Evolutionary conservation across 2,797 vertebrate species (phyloP).

Genomic region (Helostoma temminkii): DNA sequence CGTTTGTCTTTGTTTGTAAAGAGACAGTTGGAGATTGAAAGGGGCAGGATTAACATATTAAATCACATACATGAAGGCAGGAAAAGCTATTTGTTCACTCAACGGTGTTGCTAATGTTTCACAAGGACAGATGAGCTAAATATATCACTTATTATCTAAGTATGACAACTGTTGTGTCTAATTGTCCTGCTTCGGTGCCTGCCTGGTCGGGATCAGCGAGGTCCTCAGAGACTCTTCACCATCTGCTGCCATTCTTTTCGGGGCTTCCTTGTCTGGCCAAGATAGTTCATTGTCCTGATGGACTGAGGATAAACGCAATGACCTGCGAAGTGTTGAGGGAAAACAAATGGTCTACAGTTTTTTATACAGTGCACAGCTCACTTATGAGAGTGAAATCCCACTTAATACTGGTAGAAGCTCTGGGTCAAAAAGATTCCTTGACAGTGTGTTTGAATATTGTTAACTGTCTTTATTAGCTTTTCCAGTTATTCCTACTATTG

Average conservation of each 20-base stretch:
- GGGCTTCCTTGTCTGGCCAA: slow-evolving; percentile 63
- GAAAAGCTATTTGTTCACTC: slow-evolving; percentile 76
- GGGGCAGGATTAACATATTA: slow-evolving; percentile 69
- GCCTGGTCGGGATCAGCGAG: slow-evolving; percentile 69
- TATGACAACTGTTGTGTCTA: slow-evolving; percentile 83
- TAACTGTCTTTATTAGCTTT: too few relatives aligned
- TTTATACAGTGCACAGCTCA: slow-evolving; percentile 20
- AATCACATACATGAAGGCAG: slow-evolving; percentile 49
- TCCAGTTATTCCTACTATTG: too few relatives aligned
- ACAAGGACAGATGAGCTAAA: slow-evolving; percentile 80
- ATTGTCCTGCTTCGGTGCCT: slow-evolving; percentile 76
- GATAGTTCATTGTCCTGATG: slow-evolving; percentile 67
- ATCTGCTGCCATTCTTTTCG: slow-evolving; percentile 81
- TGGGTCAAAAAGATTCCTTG: not conserved
- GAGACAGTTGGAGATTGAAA: slow-evolving; percentile 52
- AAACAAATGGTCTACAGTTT: slow-evolving; percentile 37
- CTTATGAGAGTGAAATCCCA: slow-evolving; percentile 22
- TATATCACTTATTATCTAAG: slow-evolving; percentile 79
- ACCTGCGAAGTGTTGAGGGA: slow-evolving; percentile 35
- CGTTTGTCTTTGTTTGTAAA: slow-evolving; percentile 60
- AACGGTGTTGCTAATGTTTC: slow-evolving; percentile 74
- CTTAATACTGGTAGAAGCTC: not conserved
- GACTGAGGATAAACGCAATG: slow-evolving; percentile 36
- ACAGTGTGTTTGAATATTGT: too few relatives aligned
- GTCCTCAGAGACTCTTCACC: slow-evolving; percentile 73